Conservation (phyloP, 2,797 vertebrate species). For the Mormyrus proboscirostris region DNA sequence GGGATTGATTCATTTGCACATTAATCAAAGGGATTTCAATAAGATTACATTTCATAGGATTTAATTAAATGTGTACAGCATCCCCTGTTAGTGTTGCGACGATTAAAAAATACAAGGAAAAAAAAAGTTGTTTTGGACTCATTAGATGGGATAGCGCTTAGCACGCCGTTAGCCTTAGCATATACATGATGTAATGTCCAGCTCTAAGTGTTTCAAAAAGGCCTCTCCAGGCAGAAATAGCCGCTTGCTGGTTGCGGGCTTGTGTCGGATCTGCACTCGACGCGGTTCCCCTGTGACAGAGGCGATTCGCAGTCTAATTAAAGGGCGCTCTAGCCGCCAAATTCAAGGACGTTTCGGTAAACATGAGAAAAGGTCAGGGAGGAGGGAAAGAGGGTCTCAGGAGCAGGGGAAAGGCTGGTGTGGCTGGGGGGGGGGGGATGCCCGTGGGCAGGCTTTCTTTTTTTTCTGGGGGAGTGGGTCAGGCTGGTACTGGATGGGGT, state of each 20-base stretch:
- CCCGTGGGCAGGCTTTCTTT: not conserved
- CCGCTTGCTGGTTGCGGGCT: not conserved
- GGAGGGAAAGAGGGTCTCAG: not conserved
- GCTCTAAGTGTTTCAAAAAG: not conserved
- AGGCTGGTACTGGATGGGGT: not conserved
- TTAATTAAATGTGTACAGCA: conserved; percentile 14
- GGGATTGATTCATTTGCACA: not conserved
- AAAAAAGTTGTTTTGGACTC: not conserved
- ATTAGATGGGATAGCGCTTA: not conserved
- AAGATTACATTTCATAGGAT: conserved; percentile 7
- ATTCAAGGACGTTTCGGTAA: not conserved
- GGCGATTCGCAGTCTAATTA: conserved; percentile 5
- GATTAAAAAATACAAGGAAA: not conserved
- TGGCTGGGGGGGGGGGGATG: not conserved
- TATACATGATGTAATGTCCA: not conserved
- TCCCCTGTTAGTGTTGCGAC: not conserved
- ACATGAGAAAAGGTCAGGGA: conserved; percentile 3
- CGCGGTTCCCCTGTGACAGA: not conserved
- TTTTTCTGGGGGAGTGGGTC: not conserved
- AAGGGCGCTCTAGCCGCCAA: not conserved
- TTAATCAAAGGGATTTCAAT: conserved; percentile 13
- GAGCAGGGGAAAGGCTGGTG: not conserved
- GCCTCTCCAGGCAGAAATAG: not conserved
- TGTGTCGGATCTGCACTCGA: not conserved
- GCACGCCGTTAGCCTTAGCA: not conserved